Evolutionary conservation across 2,888 invertebrate species (phyloP).

Genomic region (Omphaloscelis lunosa): DNA sequence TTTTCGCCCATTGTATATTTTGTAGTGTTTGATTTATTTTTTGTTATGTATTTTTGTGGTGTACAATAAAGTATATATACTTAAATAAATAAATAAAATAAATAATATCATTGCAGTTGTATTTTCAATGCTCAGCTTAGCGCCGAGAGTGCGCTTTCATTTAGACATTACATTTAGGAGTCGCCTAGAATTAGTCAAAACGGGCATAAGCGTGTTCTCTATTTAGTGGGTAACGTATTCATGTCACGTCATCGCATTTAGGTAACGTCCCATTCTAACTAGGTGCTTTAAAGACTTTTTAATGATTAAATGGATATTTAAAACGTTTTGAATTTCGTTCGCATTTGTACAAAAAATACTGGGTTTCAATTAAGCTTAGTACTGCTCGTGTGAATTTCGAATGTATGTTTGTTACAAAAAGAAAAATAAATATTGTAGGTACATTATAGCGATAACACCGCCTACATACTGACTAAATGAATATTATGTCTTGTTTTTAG

Average conservation of each 20-base stretch:
- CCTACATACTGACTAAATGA: too few relatives aligned
- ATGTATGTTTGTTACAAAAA: slow-evolving; percentile 2
- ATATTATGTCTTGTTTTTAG: too few relatives aligned
- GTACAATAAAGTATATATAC: too few relatives aligned
- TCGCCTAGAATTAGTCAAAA: neutral
- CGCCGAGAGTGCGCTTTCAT: neutral
- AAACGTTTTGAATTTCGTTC: slow-evolving; percentile 44
- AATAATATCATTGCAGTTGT: too few relatives aligned
- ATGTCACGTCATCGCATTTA: slow-evolving; percentile 79
- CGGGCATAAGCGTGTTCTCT: slow-evolving; percentile 55
- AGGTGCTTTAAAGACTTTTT: slow-evolving; percentile 68
- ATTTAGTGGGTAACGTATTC: slow-evolving; percentile 77
- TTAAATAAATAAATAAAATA: too few relatives aligned
- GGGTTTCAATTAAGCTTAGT: slow-evolving; percentile 30
- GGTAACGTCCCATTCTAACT: slow-evolving; percentile 67
- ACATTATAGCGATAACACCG: neutral
- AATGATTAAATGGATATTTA: slow-evolving; percentile 71
- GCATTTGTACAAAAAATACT: slow-evolving; percentile 22
- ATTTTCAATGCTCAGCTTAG: neutral
- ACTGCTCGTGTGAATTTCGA: slow-evolving; percentile 1
- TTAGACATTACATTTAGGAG: neutral
- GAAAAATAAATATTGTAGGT: neutral
- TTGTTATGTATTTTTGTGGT: too few relatives aligned
- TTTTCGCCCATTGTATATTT: too few relatives aligned
- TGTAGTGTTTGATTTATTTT: too few relatives aligned